Conservation (phyloP, 2,797 vertebrate genomes). For the Sebastes minor region DNA sequence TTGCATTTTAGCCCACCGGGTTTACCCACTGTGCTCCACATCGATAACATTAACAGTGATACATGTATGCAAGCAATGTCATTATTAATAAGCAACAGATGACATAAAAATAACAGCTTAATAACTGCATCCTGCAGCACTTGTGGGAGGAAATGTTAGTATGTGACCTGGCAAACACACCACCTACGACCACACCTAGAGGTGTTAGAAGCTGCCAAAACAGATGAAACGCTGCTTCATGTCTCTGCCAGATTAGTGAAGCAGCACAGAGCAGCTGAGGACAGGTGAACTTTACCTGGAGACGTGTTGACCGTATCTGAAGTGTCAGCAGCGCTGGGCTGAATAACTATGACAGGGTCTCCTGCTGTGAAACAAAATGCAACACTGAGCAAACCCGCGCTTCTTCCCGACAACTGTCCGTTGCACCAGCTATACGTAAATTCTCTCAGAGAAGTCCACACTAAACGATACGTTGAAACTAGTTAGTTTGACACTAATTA, state of each 20-base stretch:
- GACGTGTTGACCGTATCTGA: slow-evolving; percentile 49
- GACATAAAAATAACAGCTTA: not conserved
- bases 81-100: not conserved
- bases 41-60: not conserved
- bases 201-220: not conserved
- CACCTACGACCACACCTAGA: no score
- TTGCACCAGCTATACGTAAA: no score
- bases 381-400: slow-evolving; percentile 34
- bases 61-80: not conserved
- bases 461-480: no score
- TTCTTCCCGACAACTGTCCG: not conserved
- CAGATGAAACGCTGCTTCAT: not conserved
- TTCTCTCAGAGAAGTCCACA: no score
- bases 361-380: slow-evolving; percentile 67
- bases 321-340: slow-evolving; percentile 65
- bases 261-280: slow-evolving; percentile 3
- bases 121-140: no score
- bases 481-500: no score
- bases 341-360: slow-evolving; percentile 69
- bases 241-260: not conserved
- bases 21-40: not conserved
- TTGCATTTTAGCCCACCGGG: not conserved
- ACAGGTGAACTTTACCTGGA: slow-evolving; percentile 52
- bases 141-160: not conserved
- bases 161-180: not conserved